A percentile compares a stretch with the other conserved stretches of the same genome.
Conservation (phyloP, 2,113 vertebrate genomes). For the Trichomycterus rosablanca region DNA sequence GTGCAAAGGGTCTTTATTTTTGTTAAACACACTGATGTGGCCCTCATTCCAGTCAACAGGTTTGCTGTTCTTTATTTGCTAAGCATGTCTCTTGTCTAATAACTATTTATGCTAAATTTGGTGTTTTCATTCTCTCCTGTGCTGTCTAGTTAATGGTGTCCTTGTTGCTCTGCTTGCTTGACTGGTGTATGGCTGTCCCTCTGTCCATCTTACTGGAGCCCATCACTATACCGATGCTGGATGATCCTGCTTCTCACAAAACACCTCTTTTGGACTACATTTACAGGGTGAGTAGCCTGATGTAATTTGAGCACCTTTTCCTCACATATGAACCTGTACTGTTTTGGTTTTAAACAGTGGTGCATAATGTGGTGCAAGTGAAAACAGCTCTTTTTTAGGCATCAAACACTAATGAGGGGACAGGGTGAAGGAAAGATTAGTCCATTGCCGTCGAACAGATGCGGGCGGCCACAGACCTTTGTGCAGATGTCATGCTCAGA, state of each 20-base stretch:
- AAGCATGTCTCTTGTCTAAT: too few species aligned
- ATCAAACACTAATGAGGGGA: slow-evolving; percentile 54
- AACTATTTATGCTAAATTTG: too few species aligned
- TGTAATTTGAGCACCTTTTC: neutral
- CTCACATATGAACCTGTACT: neutral
- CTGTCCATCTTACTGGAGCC: slow-evolving; percentile 84
- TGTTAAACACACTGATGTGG: too few species aligned
- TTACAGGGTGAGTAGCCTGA: slow-evolving; percentile 83
- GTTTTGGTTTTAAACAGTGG: neutral
- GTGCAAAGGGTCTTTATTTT: too few species aligned
- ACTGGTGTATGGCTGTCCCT: slow-evolving; percentile 96
- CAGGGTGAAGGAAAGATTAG: slow-evolving; percentile 65
- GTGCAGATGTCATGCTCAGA: slow-evolving; percentile 67
- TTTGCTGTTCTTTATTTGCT: neutral
- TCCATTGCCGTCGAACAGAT: slow-evolving; percentile 70
- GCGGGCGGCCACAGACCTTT: slow-evolving; percentile 70
- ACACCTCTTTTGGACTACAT: slow-evolving; percentile 90
- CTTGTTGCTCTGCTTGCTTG: slow-evolving; percentile 88
- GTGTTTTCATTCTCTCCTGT: neutral
- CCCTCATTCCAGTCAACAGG: neutral
- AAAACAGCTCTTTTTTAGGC: slow-evolving; percentile 52
- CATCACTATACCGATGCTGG: slow-evolving; percentile 72
- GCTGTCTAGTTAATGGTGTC: slow-evolving; percentile 87
- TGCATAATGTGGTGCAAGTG: neutral
- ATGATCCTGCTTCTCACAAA: slow-evolving; percentile 72